Conservation (phyloP, 1,140 invertebrate species). For the Ostrea denselamellosa region DNA sequence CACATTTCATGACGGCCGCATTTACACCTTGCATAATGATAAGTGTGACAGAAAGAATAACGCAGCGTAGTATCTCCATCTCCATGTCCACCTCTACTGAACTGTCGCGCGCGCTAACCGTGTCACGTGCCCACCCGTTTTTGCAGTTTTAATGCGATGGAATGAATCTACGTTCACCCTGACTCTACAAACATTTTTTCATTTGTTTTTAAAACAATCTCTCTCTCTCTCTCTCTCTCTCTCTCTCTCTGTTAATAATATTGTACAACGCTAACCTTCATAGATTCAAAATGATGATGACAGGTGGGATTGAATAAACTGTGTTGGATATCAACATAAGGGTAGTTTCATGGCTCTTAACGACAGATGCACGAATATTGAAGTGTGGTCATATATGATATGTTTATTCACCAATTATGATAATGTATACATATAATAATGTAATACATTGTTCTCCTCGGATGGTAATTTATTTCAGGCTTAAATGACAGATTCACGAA, state of each 20-base stretch:
- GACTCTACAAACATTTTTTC: conserved; percentile 17
- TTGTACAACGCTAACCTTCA: neutral
- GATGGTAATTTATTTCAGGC: neutral
- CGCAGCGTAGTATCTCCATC: neutral
- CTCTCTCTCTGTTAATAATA: neutral
- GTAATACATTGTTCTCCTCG: neutral
- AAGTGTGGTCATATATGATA: conserved; percentile 4
- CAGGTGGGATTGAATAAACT: neutral
- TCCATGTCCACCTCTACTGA: neutral
- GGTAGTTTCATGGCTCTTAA: neutral
- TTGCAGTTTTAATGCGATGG: neutral
- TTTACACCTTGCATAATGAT: neutral
- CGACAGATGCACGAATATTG: neutral
- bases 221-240: neutral
- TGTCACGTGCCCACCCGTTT: conserved; percentile 25
- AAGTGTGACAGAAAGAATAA: neutral
- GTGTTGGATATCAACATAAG: neutral
- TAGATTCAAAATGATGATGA: neutral
- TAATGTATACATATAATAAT: too few relatives aligned
- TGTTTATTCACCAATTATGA: too few relatives aligned
- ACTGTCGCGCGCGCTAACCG: neutral
- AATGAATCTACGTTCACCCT: neutral
- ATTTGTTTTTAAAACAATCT: neutral
- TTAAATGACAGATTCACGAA: neutral
- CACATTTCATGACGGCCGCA: neutral